A percentile compares a stretch with the other conserved stretches of the same genome.
Conservation (phyloP, 1,140 invertebrate genomes). For the Diabrotica undecimpunctata region DNA sequence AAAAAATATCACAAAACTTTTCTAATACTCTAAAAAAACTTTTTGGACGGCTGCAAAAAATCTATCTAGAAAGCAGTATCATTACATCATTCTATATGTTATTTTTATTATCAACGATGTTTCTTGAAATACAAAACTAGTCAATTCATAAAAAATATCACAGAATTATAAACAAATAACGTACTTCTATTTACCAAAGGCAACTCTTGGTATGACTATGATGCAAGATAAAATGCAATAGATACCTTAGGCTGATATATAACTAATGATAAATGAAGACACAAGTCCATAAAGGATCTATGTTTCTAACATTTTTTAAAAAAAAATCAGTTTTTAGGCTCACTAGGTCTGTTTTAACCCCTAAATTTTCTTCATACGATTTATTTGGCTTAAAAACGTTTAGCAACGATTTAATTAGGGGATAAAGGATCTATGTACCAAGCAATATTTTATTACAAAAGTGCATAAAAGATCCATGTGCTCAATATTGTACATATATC, state of each 20-base stretch:
- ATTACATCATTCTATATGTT: not conserved
- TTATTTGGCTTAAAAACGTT: too few relatives aligned
- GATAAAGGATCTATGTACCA: too few relatives aligned
- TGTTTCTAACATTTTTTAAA: too few relatives aligned
- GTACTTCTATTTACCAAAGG: not conserved
- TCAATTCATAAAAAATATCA: not conserved
- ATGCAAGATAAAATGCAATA: not conserved
- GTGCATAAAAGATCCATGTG: too few relatives aligned
- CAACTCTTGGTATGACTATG: not conserved
- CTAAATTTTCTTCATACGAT: too few relatives aligned
- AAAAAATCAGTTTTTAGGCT: too few relatives aligned
- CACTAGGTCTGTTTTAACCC: too few relatives aligned
- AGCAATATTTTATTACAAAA: too few relatives aligned
- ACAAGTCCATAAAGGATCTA: too few relatives aligned
- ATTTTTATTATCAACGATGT: not conserved
- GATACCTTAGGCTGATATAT: not conserved
- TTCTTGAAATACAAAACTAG: not conserved
- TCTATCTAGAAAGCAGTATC: not conserved
- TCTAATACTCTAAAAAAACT: not conserved
- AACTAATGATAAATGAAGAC: not conserved
- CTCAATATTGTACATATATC: too few relatives aligned
- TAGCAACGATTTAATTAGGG: too few relatives aligned
- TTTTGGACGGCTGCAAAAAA: not conserved
- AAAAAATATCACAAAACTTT: not conserved
- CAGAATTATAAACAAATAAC: not conserved